A percentile compares a stretch with the other conserved stretches of the same genome.
These are phyloP conservation scores for Lasioglossum leucozonium DNA, from an alignment of 2,888 invertebrate species.

Conservation along the genomic window DNA sequence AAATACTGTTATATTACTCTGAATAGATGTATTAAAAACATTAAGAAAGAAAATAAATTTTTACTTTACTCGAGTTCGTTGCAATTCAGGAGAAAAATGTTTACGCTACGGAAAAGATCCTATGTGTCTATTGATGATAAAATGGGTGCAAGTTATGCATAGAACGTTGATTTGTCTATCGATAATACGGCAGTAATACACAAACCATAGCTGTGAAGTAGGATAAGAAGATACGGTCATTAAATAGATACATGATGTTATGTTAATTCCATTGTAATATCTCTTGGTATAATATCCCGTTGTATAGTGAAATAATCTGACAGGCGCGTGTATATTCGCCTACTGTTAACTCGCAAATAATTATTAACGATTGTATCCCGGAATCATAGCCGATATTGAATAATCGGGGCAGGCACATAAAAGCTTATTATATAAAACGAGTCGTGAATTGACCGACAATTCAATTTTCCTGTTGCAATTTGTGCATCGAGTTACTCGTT, in stretches of 20 bases:
- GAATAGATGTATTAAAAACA: neutral
- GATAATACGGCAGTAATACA: neutral
- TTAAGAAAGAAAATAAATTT: no score
- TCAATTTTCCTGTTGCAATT: slow-evolving; percentile 34
- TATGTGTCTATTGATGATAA: neutral
- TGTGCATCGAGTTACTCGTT: slow-evolving; percentile 1
- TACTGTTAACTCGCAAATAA: slow-evolving; percentile 36
- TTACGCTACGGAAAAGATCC: no score
- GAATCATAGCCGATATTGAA: slow-evolving; percentile 19
- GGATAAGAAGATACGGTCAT: neutral
- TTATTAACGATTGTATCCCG: slow-evolving; percentile 34
- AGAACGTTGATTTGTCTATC: neutral
- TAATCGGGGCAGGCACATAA: slow-evolving; percentile 22
- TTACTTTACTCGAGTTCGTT: no score
- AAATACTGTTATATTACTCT: neutral
- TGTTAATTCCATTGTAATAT: slow-evolving; percentile 14
- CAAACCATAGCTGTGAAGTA: neutral
- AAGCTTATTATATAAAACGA: slow-evolving; percentile 45
- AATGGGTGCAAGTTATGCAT: neutral
- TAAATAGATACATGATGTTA: neutral
- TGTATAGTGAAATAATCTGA: neutral
- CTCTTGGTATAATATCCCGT: slow-evolving; percentile 9
- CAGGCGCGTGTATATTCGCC: neutral
- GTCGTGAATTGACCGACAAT: slow-evolving; percentile 20
- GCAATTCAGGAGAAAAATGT: no score